These are phyloP conservation scores for Polydrusus pterygomalis DNA, from an alignment of 2,888 invertebrate genomes.

Conservation along the genomic window DNA sequence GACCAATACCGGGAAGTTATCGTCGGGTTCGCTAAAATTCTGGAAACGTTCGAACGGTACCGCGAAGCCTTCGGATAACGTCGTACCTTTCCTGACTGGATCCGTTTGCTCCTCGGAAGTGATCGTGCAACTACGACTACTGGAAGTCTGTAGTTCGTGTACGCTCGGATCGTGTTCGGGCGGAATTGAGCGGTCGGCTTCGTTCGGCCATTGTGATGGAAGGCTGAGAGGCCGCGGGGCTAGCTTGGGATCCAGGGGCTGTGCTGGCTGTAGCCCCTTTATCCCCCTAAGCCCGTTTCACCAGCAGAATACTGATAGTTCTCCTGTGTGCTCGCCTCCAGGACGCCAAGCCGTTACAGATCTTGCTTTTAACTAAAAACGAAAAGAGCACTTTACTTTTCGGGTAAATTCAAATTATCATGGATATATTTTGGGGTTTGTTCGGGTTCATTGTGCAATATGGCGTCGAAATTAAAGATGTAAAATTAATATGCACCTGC, in stretches of 20 bases:
- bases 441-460: too few species aligned
- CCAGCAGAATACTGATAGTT: slow-evolving; percentile 88
- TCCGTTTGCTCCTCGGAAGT: slow-evolving; percentile 36
- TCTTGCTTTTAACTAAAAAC: slow-evolving; percentile 83
- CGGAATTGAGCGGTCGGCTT: slow-evolving; percentile 44
- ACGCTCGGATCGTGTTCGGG: slow-evolving; percentile 43
- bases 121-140: slow-evolving; percentile 44
- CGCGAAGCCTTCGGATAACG: background rate
- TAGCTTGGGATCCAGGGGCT: slow-evolving; percentile 54
- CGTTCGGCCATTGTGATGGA: slow-evolving; percentile 60
- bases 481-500: background rate
- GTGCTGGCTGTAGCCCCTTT: slow-evolving; percentile 64
- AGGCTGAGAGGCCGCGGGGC: slow-evolving; percentile 58
- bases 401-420: too few species aligned
- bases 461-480: background rate
- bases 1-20: background rate
- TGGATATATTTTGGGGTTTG: too few species aligned
- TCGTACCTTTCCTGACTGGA: slow-evolving; percentile 7
- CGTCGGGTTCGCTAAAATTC: background rate
- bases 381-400: too few species aligned
- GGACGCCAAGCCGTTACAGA: slow-evolving; percentile 85
- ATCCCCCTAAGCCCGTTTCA: slow-evolving; percentile 74
- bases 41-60: background rate
- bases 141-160: slow-evolving; percentile 34
- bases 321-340: slow-evolving; percentile 81